Evolutionary conservation across 2,113 vertebrate genomes (phyloP).

Genomic region (Trochalopteron elliotii): DNA sequence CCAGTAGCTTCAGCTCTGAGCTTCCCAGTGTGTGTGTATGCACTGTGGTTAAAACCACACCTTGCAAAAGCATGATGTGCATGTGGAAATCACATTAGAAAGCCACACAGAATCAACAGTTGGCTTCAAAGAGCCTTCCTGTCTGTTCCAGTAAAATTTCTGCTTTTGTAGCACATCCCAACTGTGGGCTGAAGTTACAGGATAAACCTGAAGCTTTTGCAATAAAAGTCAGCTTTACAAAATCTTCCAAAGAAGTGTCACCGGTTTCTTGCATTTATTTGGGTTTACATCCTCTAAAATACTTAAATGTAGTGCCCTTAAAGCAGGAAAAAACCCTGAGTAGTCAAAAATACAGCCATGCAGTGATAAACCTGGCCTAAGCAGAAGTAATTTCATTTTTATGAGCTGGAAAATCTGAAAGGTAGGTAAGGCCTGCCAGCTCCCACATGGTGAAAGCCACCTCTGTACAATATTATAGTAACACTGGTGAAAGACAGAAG

Average conservation of each 20-base stretch:
- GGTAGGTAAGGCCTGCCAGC: background rate
- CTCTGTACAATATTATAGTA: background rate
- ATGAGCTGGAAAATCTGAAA: background rate
- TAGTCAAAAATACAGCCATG: background rate
- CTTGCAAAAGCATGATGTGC: background rate
- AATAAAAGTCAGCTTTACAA: background rate
- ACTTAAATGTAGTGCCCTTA: background rate
- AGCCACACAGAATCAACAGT: background rate
- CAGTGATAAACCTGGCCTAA: background rate
- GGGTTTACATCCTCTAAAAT: background rate
- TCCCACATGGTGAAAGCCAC: background rate
- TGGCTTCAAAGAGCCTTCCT: background rate
- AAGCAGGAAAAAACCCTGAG: background rate
- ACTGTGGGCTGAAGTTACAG: background rate
- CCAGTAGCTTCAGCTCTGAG: background rate
- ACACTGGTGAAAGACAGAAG: background rate
- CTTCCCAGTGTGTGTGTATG: background rate
- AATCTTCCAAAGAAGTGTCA: background rate
- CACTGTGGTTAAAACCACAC: slow-evolving; percentile 7
- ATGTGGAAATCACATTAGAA: background rate
- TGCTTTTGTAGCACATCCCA: background rate
- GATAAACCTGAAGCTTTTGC: background rate
- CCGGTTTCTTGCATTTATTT: background rate
- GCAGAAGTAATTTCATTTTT: background rate
- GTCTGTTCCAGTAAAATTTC: background rate